Conservation (phyloP, 2,888 invertebrate species). For the Pollenia amentaria region DNA sequence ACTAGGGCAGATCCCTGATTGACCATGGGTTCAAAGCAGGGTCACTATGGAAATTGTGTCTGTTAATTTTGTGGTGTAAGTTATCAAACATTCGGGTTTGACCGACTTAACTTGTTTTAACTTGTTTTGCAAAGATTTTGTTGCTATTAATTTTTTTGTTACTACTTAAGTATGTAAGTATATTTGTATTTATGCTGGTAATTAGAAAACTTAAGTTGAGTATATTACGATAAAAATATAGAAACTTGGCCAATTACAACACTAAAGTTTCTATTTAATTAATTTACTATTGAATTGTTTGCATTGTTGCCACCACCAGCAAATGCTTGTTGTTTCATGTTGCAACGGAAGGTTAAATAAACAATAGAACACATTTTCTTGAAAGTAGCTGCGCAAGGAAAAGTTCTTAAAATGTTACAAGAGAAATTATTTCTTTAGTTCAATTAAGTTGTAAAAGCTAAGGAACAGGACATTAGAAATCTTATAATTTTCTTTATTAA, state of each 20-base stretch:
- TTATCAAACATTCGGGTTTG: too few relatives aligned
- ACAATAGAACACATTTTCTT: background rate
- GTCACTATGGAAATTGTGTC: too few relatives aligned
- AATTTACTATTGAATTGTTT: constrained; percentile 55
- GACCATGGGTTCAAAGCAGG: too few relatives aligned
- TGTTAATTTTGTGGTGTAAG: too few relatives aligned
- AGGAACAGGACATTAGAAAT: background rate
- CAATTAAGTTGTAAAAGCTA: background rate
- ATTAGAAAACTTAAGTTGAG: constrained; percentile 61
- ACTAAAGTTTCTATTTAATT: constrained; percentile 64
- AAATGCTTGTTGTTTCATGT: background rate
- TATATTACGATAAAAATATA: constrained; percentile 42
- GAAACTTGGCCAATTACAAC: constrained; percentile 65
- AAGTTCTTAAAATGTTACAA: background rate
- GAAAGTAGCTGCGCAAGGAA: background rate
- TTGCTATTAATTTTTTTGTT: constrained; percentile 40
- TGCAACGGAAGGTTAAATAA: background rate
- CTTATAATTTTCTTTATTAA: background rate
- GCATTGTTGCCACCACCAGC: background rate
- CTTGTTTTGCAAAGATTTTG: background rate
- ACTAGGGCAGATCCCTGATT: too few relatives aligned
- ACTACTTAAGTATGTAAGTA: background rate
- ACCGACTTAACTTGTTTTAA: too few relatives aligned
- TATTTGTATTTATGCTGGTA: constrained; percentile 46
- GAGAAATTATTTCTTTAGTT: background rate